Percentiles rank a stretch among this genome's conserved stretches.
phyloP scores from a whole-genome alignment of 2,113 vertebrate species.

The Eublepharis macularius region DNA sequence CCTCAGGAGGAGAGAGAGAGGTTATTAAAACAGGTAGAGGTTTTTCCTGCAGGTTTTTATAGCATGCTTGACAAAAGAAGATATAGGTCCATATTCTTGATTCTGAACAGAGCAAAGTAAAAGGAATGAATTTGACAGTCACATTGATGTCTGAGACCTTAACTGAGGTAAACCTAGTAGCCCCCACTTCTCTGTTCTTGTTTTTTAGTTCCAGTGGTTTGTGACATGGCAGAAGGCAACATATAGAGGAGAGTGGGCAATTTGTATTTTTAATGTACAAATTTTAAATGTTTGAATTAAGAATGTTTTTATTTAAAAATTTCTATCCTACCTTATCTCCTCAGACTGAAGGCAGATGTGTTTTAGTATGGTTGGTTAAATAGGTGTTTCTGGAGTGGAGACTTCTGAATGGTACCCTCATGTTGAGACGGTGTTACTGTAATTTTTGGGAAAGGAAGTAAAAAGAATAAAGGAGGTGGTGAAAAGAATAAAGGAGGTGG shows the following conservation, averaged over 20 bases:
- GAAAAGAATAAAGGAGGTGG: too few relatives aligned
- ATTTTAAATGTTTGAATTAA: too few relatives aligned
- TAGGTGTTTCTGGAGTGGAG: too few relatives aligned
- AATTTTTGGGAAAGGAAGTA: too few relatives aligned
- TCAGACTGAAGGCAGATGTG: too few relatives aligned
- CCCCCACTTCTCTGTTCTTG: neutral
- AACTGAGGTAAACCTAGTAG: neutral
- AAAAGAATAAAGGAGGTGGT: too few relatives aligned
- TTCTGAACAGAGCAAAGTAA: neutral
- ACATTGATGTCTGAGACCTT: neutral
- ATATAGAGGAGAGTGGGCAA: neutral
- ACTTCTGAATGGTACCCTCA: too few relatives aligned
- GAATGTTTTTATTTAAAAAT: too few relatives aligned
- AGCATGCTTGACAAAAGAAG: neutral
- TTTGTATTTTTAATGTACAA: too few relatives aligned
- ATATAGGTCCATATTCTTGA: neutral
- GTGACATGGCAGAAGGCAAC: neutral
- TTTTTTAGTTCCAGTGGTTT: neutral
- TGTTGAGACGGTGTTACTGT: too few relatives aligned
- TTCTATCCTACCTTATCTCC: too few relatives aligned
- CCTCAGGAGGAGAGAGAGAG: conserved; percentile 90
- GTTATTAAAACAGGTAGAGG: conserved; percentile 86
- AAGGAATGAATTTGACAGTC: neutral
- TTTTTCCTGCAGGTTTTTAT: neutral
- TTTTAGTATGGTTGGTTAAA: too few relatives aligned